A percentile compares a stretch with the other conserved stretches of the same genome.
Conservation (phyloP, 2,888 invertebrate species). For the Melinaea menophilus region DNA sequence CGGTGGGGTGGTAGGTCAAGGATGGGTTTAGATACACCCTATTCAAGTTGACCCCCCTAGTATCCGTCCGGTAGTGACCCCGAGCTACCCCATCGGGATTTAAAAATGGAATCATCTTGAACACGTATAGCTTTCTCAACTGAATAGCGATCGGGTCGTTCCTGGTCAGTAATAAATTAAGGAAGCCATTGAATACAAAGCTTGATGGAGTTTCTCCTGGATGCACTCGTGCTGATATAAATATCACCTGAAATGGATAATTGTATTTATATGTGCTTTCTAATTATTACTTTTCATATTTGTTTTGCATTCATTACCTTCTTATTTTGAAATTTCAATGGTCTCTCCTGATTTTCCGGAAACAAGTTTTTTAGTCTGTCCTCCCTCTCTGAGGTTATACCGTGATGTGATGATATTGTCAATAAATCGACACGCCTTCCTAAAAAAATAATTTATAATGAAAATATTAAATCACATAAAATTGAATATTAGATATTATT, state of each 20-base stretch:
- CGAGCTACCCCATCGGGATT: conserved; percentile 94
- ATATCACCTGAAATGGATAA: conserved; percentile 80
- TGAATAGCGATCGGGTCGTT: conserved; percentile 86
- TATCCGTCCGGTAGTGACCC: conserved; percentile 93
- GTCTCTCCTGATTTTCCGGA: conserved; percentile 83
- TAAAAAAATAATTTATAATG: conserved; percentile 28
- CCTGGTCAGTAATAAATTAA: conserved; percentile 85
- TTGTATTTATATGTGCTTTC: not conserved
- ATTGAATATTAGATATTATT: not conserved
- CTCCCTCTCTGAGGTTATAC: conserved; percentile 84
- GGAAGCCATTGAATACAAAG: conserved; percentile 92
- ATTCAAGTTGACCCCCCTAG: conserved; percentile 91
- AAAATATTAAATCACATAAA: not conserved
- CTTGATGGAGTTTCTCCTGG: conserved; percentile 95
- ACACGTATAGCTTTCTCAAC: conserved; percentile 87
- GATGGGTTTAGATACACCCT: conserved; percentile 90
- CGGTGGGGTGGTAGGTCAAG: conserved; percentile 85
- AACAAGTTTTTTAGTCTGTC: conserved; percentile 84
- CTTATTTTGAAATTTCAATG: conserved; percentile 86
- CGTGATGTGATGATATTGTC: conserved; percentile 89
- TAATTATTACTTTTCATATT: not conserved
- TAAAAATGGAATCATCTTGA: conserved; percentile 93
- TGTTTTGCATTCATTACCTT: conserved; percentile 74
- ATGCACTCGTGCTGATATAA: conserved; percentile 93
- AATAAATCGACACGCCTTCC: conserved; percentile 86